Conservation (phyloP, 2,113 vertebrate genomes). For the Lanius collurio region DNA sequence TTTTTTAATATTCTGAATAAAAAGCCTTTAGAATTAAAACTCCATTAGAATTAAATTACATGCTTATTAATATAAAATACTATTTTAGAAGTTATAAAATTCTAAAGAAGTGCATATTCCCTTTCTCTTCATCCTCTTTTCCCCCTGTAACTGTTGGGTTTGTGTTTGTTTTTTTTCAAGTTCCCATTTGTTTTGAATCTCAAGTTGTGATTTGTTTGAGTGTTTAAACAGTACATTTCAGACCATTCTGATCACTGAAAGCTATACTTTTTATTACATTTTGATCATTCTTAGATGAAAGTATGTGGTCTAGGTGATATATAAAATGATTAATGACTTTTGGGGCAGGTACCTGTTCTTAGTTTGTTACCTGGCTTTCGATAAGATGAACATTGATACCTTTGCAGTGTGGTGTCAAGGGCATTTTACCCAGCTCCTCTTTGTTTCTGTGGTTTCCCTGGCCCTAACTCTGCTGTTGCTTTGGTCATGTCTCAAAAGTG, state of each 20-base stretch:
- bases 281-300: not conserved
- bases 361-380: not conserved
- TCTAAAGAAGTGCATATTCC: not conserved
- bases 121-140: not conserved
- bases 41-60: not conserved
- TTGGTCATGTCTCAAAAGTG: not conserved
- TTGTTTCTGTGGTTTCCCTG: not conserved
- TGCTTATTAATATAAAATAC: slow-evolving; percentile 16
- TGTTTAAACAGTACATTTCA: not conserved
- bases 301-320: not conserved
- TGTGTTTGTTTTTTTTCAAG: fast-evolving
- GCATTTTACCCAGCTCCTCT: not conserved
- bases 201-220: not conserved
- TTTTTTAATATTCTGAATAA: not conserved
- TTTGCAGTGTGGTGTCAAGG: not conserved
- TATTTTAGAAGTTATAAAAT: not conserved
- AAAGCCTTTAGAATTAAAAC: slow-evolving; percentile 12
- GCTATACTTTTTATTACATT: not conserved
- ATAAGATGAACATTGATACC: not conserved
- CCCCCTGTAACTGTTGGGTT: fast-evolving
- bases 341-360: not conserved
- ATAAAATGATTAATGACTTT: not conserved
- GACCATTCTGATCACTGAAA: not conserved
- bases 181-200: not conserved
- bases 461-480: not conserved